phyloP scores from a whole-genome alignment of 2,888 invertebrate genomes.

The Glomeris marginata region DNA sequence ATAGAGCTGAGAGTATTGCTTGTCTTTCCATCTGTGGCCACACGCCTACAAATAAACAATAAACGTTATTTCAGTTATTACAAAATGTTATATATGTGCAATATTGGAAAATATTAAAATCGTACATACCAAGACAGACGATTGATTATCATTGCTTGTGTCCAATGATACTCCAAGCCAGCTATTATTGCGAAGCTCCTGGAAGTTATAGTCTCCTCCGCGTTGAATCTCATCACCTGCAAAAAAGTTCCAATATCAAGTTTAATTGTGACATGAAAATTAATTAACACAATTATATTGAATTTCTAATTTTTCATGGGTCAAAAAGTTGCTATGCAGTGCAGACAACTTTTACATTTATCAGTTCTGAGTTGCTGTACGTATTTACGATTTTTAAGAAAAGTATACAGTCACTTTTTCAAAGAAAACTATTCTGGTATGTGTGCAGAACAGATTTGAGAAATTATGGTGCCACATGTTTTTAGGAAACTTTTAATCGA shows the following conservation, averaged over 20 bases:
- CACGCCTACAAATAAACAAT: slow-evolving; percentile 31
- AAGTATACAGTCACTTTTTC: no score
- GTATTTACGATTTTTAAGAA: no score
- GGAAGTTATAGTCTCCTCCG: neutral
- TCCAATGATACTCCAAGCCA: slow-evolving; percentile 36
- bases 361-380: no score
- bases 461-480: no score
- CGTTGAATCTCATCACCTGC: neutral
- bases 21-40: slow-evolving; percentile 30
- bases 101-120: neutral
- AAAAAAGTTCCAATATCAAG: slow-evolving; percentile 1
- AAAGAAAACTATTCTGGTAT: no score
- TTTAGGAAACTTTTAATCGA: no score
- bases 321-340: no score
- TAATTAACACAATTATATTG: no score
- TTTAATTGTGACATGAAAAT: no score
- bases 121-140: slow-evolving; percentile 33
- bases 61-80: neutral
- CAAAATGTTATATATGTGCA: neutral
- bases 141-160: slow-evolving; percentile 35
- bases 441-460: no score
- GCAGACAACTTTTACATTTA: no score
- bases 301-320: no score
- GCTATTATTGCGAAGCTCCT: slow-evolving; percentile 6
- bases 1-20: slow-evolving; percentile 18